Evolutionary conservation across 2,113 vertebrate genomes (phyloP), one percentile per base, ranked within the genome.

Genomic region (Macquaria ambigua): DNA sequence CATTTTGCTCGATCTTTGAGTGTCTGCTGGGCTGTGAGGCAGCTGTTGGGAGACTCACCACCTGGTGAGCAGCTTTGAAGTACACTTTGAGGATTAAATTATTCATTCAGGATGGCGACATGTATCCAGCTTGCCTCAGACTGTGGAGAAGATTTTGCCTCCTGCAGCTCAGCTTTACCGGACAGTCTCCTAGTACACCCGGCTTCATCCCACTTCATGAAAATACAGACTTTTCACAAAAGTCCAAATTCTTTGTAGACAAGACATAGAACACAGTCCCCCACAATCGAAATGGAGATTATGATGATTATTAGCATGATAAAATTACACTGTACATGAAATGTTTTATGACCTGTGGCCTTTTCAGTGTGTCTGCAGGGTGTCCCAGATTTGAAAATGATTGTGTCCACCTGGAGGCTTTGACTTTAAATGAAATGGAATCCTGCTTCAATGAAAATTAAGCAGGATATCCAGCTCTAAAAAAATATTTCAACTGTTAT

Each of bases 21-120:
- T 97, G 97, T 96, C 96, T 96, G 92, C 95, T 95, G 96, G 95
- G 95, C 96, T 97, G 94, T 6, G 80, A 93, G 87, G 87, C 91
- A 93, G 93, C 93, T 95, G 93, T 91, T 92, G 96, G 97, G 96
- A 97, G 96, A 96, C 95, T 95, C 78, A 66, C 97, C 97, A 95
- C 97, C 97, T 82, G 97, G 96, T 96, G 97, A 92, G 97, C 95
- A 90, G 96, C 97, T 98, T 97, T 98, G 97, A 98, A 97, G 96
- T 97, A 96, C 96, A 96, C 97, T 98, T 97, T 97, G 97, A 97
- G 97, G 97, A 97, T 97, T 97, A 97, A 97, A 97, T 98, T 97
- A 98, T 98, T 97, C 96, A 97, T 97, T 97, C 96, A 95, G 97
- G 96, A 97, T 77, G 96, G 96, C 94, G 96, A 95, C 96, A 95